Evolutionary conservation across 2,113 vertebrate species (phyloP), one percentile per base, ranked within the genome.

Genomic region (rat (Rattus norvegicus)): DNA sequence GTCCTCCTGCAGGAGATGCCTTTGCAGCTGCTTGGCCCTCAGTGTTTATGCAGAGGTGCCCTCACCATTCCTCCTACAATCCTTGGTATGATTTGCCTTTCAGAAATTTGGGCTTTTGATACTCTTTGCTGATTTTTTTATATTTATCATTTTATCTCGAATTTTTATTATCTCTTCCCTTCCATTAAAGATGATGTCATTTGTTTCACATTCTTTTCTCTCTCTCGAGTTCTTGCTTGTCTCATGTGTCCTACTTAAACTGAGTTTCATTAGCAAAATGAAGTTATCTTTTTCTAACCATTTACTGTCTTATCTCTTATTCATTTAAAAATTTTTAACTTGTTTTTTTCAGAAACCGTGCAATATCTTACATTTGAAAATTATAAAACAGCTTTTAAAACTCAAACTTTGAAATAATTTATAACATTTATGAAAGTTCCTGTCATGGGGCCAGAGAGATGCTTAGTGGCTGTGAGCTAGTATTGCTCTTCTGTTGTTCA

Each of bases 351-450:
- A n/a, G 19, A 81, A 56, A 36, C 9, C 19, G n/a, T n/a, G 33
- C 7, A 59, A 56, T 54, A 56, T 36, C 30, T 81, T 81, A 56
- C 52, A 56, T 36, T 79, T 36, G 12, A 30, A 79, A 52, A 52
- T 54, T 79, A 54, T 79, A 79, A 36, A 26, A 24, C 22, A 43
- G 20, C 10, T 83, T 22, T 83, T n/a, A 81, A 77, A 61, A 36
- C n/a, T 39, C 20, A 61, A 61, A 88, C 63, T 92, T 90, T 90
- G 69, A 83, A 91, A 75, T 88, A 95, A 93, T 65, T 54, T 63
- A 63, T 73, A 7, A 36, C 19, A 22, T 5, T 39, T 67, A 36
- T 22, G 72, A 77, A 84, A 77, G 5, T 84, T 72, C 28, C 75
- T 77, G 0, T 77, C 43, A 16, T 30, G 14, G 13, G 43, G 1